phyloP scores from a whole-genome alignment of 2,888 invertebrate species.

The Torymus texanus region DNA sequence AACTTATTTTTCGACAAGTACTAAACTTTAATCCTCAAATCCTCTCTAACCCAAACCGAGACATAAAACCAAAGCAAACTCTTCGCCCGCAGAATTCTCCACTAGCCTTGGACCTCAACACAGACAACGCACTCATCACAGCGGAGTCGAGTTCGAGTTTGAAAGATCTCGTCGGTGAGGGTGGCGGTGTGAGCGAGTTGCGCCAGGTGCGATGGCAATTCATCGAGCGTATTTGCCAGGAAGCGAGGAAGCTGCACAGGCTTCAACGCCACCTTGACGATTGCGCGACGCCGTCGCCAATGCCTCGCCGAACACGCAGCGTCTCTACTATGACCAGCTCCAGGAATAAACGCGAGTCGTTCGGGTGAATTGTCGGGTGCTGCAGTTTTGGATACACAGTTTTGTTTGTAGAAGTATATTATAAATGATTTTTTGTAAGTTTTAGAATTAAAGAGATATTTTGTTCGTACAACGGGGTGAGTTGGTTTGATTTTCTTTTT shows the following conservation, averaged over 20 bases:
- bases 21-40: too few relatives aligned
- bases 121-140: too few relatives aligned
- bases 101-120: too few relatives aligned
- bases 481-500: too few relatives aligned
- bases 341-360: too few relatives aligned
- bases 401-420: not conserved
- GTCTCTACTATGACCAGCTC: slow-evolving; percentile 48
- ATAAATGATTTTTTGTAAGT: slow-evolving; percentile 13
- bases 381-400: too few relatives aligned
- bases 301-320: slow-evolving; percentile 17
- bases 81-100: too few relatives aligned
- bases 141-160: not conserved
- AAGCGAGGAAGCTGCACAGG: slow-evolving; percentile 73
- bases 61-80: too few relatives aligned
- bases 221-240: slow-evolving; percentile 74
- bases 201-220: slow-evolving; percentile 75
- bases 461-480: not conserved
- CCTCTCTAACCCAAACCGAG: too few relatives aligned
- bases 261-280: slow-evolving; percentile 74
- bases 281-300: slow-evolving; percentile 56
- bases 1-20: too few relatives aligned
- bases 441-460: slow-evolving; percentile 34
- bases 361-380: too few relatives aligned
- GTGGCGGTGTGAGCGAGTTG: slow-evolving; percentile 72
- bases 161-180: not conserved